phyloP scores from a whole-genome alignment of 2,113 vertebrate genomes.

The Eclectus roratus region DNA sequence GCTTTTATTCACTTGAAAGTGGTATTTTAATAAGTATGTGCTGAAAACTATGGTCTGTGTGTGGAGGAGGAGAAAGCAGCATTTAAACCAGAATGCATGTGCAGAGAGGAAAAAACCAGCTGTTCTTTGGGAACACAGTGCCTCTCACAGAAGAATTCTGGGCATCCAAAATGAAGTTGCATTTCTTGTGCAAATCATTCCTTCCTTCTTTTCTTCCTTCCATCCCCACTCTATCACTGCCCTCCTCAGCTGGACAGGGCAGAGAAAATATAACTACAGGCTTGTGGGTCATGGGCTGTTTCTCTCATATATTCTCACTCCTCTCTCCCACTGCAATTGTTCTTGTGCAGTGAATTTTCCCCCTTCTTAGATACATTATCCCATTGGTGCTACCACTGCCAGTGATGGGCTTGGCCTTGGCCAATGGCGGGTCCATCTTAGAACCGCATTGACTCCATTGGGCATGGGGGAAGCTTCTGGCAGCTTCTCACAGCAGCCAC shows the following conservation, averaged over 20 bases:
- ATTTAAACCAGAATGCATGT: neutral
- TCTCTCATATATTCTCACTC: neutral
- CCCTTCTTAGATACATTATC: neutral
- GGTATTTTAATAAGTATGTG: neutral
- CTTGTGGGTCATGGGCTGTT: neutral
- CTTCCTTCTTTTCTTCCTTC: neutral
- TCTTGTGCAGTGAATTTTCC: neutral
- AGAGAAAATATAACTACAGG: neutral
- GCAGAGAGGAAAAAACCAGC: neutral
- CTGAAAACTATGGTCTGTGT: neutral
- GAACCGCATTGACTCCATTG: neutral
- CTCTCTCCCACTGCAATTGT: neutral
- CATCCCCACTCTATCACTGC: neutral
- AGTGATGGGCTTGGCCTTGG: neutral
- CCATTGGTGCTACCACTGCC: neutral
- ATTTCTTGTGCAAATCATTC: neutral
- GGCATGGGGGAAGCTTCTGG: neutral
- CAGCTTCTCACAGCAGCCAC: neutral
- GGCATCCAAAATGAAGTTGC: neutral
- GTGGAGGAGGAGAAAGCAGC: neutral
- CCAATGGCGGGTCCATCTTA: neutral
- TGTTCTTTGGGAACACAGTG: slow-evolving; percentile 3
- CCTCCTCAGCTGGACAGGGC: neutral
- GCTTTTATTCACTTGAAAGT: slow-evolving; percentile 10
- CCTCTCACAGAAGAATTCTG: neutral